A percentile compares a stretch with the other conserved stretches of the same genome.
Evolutionary conservation across 2,888 invertebrate species (phyloP).

Genomic region (Drosophila maculinotata): DNA sequence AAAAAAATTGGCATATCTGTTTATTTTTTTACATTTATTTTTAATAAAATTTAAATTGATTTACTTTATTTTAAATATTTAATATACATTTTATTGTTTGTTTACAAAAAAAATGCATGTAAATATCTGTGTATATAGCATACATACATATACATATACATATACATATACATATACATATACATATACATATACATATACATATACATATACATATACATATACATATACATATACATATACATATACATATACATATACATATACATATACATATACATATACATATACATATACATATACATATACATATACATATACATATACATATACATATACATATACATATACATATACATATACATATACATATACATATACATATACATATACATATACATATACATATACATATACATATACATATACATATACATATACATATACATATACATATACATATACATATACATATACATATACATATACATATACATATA

Average conservation of each 20-base stretch:
- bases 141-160: conserved; percentile 4
- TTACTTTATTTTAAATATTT: conserved; percentile 65
- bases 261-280: conserved; percentile 14
- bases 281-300: background rate
- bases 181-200: conserved; percentile 5
- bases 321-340: conserved; percentile 8
- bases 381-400: conserved; percentile 9
- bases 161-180: conserved; percentile 8
- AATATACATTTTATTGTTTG: conserved; percentile 61
- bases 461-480: background rate
- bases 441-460: too few species aligned
- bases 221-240: conserved; percentile 5
- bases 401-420: conserved; percentile 1
- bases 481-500: background rate
- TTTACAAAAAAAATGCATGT: conserved; percentile 52
- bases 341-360: background rate
- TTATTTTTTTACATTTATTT: conserved; percentile 74
- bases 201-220: conserved; percentile 7
- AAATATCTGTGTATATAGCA: conserved; percentile 12
- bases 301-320: conserved; percentile 1
- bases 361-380: conserved; percentile 9
- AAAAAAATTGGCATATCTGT: conserved; percentile 12
- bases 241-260: conserved; percentile 8
- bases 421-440: conserved; percentile 1
- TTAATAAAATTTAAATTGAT: conserved; percentile 71